Percentiles rank a stretch among this genome's conserved stretches.
These are phyloP conservation scores for Rhyacophila evoluta DNA, from an alignment of 2,888 invertebrate species.

Conservation along the genomic window DNA sequence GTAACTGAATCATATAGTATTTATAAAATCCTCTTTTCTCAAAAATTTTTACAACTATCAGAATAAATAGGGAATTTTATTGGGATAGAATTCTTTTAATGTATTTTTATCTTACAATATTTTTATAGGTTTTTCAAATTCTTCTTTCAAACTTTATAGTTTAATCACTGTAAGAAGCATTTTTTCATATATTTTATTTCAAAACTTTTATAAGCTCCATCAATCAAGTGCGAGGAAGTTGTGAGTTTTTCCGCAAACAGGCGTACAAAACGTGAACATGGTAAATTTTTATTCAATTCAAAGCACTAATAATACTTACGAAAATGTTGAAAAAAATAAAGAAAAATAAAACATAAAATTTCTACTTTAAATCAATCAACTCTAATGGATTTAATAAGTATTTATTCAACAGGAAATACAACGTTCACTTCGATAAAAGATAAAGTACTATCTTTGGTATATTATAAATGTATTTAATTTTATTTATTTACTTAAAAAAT, in stretches of 20 bases:
- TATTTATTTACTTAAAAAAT: too few species aligned
- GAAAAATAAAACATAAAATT: not conserved
- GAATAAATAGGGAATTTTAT: too few species aligned
- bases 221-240: not conserved
- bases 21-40: too few species aligned
- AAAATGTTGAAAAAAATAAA: not conserved
- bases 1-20: too few species aligned
- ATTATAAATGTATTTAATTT: too few species aligned
- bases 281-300: not conserved
- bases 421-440: not conserved
- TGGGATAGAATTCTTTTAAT: too few species aligned
- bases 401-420: not conserved
- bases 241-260: constrained; percentile 1
- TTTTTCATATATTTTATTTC: not conserved
- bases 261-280: constrained; percentile 10
- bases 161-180: not conserved
- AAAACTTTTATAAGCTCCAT: not conserved
- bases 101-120: too few species aligned
- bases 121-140: too few species aligned
- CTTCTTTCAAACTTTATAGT: not conserved
- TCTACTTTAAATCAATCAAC: not conserved
- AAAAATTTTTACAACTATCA: too few species aligned
- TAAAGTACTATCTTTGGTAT: too few species aligned
- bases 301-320: not conserved
- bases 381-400: not conserved